A percentile compares a stretch with the other conserved stretches of the same genome.
phyloP scores from a whole-genome alignment of 2,113 vertebrate species.

The Alligator sinensis region DNA sequence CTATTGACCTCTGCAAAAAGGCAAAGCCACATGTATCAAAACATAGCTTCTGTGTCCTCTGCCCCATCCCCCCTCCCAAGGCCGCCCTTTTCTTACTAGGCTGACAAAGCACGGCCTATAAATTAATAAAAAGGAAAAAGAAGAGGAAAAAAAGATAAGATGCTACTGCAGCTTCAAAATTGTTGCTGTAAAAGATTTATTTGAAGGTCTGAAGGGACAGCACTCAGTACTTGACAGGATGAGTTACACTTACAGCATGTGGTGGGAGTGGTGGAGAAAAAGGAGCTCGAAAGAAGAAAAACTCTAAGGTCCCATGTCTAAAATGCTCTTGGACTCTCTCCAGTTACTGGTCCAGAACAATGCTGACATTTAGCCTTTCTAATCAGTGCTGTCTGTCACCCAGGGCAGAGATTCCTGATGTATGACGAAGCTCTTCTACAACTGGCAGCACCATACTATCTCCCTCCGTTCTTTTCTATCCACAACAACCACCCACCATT shows the following conservation, averaged over 20 bases:
- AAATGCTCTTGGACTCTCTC: constrained; percentile 68
- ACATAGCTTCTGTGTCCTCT: constrained; percentile 16
- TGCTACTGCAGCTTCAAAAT: constrained; percentile 45
- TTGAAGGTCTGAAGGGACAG: constrained; percentile 63
- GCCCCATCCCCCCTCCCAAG: not conserved
- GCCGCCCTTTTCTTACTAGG: not conserved
- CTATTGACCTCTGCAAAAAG: constrained; percentile 73
- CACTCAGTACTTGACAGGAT: constrained; percentile 66
- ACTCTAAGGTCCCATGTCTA: constrained; percentile 46
- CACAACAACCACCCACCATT: fast-evolving
- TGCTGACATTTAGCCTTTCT: constrained; percentile 74
- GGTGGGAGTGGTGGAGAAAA: constrained; percentile 1
- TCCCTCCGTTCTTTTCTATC: not conserved
- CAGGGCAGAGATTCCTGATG: constrained; percentile 68
- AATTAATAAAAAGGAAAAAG: constrained; percentile 45
- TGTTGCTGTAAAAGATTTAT: constrained; percentile 60
- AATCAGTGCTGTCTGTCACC: constrained; percentile 65
- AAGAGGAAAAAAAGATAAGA: constrained; percentile 44
- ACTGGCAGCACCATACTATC: not conserved
- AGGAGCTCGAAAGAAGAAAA: constrained; percentile 61
- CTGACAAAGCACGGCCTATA: constrained; percentile 7
- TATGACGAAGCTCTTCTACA: constrained; percentile 35
- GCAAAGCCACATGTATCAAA: constrained; percentile 60
- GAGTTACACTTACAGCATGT: constrained; percentile 36
- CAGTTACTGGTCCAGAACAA: constrained; percentile 73